Evolutionary conservation across 2,797 vertebrate genomes (phyloP), one percentile per base, ranked within the genome.

Genomic region (Lerista edwardsae): DNA sequence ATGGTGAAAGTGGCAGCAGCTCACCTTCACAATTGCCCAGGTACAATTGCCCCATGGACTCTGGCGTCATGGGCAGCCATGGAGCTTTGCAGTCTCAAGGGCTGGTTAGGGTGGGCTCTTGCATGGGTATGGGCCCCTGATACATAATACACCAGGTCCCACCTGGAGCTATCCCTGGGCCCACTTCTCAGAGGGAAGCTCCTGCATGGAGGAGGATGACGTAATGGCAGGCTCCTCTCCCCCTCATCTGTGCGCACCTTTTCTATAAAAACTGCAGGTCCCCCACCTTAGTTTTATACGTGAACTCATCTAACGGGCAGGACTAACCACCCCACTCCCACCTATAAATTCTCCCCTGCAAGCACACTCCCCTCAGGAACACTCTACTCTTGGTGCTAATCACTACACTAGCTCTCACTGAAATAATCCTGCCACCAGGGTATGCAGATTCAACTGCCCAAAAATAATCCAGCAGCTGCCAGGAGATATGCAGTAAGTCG

Each of bases 381-480:
- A 11, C 8, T 12, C n/a, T 76, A 3, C 34, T 36, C 75, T 31
- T 36, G 31, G 47, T 39, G 39, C 72, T 29, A 62, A 4, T 11
- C 25, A 36, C 29, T 31, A 29, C 25, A 41, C 5, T 29, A 27
- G 41, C 25, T 65, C 47, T 5, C 44, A 29, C 41, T 39, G 39
- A 81, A 29, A 27, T n/a, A n/a, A 27, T 62, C 61, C 8, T 34
- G 21, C 69, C 34, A 44, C 31, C 44, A 79, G 79, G 10, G 15
- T 9, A 27, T 11, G 2, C 2, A 61, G 62, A 23, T 75, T 55
- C 74, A 59, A 34, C 51, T 10, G 36, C 2, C 27, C 44, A n/a
- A 73, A 86, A 82, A 77, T 57, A 77, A 79, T 17, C 27, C 6
- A 83, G 34, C 44, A 57, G 44, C 44, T 44, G 74, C 59, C n/a